A percentile compares a stretch with the other conserved stretches of the same genome.
These are phyloP conservation scores for Trichonephila clavata DNA, from an alignment of 1,140 invertebrate genomes.

Conservation along the genomic window DNA sequence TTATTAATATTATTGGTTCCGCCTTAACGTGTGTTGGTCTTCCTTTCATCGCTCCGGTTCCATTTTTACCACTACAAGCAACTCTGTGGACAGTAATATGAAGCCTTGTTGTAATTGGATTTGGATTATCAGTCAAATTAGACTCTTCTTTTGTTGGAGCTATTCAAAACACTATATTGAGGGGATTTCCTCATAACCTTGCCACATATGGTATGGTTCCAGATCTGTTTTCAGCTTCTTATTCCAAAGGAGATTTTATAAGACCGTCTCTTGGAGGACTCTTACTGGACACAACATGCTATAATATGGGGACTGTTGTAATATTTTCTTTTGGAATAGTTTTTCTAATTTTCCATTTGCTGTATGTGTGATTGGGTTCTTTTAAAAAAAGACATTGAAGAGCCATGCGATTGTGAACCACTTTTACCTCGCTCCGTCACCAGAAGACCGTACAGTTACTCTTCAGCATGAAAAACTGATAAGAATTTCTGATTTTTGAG, in stretches of 20 bases:
- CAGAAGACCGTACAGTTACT: conserved; percentile 60
- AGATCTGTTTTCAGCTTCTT: conserved; percentile 91
- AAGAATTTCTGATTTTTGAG: background rate
- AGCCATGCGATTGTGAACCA: conserved; percentile 37
- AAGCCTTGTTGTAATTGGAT: conserved; percentile 86
- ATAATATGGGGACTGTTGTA: conserved; percentile 74
- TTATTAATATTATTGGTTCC: too few relatives aligned
- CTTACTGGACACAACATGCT: conserved; percentile 75
- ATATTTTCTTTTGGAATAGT: conserved; percentile 75
- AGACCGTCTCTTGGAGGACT: conserved; percentile 78
- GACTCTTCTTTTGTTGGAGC: conserved; percentile 91
- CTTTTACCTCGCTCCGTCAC: conserved; percentile 36
- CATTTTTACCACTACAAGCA: too few relatives aligned
- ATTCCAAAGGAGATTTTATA: conserved; percentile 85
- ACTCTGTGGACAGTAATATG: conserved; percentile 71
- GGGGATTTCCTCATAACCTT: conserved; percentile 89
- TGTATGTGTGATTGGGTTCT: background rate
- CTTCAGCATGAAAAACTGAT: conserved; percentile 43
- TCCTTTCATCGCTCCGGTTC: too few relatives aligned
- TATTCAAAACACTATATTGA: conserved; percentile 81
- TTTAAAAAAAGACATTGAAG: background rate
- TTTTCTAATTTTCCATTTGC: conserved; percentile 26
- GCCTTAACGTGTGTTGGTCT: too few relatives aligned
- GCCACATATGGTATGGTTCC: conserved; percentile 92
- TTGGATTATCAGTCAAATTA: conserved; percentile 90